These are phyloP conservation scores for Drosophila albomicans DNA, from an alignment of 1,140 invertebrate genomes.

Conservation along the genomic window DNA sequence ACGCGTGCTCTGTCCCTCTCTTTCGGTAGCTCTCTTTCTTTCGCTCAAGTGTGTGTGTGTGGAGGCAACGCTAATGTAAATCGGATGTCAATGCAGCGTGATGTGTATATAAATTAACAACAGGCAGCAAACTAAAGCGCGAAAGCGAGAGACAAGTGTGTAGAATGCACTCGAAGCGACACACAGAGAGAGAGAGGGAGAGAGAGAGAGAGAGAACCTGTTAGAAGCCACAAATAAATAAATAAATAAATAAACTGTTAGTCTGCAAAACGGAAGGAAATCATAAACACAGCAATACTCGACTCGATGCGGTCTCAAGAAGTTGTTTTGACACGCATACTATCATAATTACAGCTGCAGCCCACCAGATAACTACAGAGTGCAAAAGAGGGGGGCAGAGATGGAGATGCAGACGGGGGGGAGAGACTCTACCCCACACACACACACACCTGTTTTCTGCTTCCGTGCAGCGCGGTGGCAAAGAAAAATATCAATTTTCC, in stretches of 20 bases:
- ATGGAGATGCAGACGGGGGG: too few relatives aligned
- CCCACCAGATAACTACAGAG: constrained; percentile 10
- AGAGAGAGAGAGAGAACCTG: constrained; percentile 62
- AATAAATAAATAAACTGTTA: constrained; percentile 83
- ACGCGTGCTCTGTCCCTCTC: constrained; percentile 2
- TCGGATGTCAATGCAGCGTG: constrained; percentile 84
- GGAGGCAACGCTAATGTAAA: constrained; percentile 77
- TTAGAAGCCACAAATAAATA: constrained; percentile 71
- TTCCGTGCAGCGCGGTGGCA: constrained; percentile 72
- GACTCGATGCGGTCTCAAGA: constrained; percentile 16
- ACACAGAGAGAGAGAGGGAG: constrained; percentile 29
- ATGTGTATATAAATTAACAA: constrained; percentile 80
- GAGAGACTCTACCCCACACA: constrained; percentile 29
- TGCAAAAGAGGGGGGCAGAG: too few relatives aligned
- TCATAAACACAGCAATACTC: constrained; percentile 69
- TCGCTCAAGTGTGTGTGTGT: background rate
- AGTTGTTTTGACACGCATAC: constrained; percentile 76
- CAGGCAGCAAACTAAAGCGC: constrained; percentile 21
- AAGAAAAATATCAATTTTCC: constrained; percentile 82
- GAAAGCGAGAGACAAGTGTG: constrained; percentile 22
- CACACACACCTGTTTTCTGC: constrained; percentile 70
- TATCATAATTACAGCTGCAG: constrained; percentile 75
- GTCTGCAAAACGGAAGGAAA: constrained; percentile 79
- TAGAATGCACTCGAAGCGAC: constrained; percentile 11
- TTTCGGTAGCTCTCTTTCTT: constrained; percentile 24